Conservation (phyloP, 2,888 invertebrate species). For the Caenorhabditis sp. region DNA sequence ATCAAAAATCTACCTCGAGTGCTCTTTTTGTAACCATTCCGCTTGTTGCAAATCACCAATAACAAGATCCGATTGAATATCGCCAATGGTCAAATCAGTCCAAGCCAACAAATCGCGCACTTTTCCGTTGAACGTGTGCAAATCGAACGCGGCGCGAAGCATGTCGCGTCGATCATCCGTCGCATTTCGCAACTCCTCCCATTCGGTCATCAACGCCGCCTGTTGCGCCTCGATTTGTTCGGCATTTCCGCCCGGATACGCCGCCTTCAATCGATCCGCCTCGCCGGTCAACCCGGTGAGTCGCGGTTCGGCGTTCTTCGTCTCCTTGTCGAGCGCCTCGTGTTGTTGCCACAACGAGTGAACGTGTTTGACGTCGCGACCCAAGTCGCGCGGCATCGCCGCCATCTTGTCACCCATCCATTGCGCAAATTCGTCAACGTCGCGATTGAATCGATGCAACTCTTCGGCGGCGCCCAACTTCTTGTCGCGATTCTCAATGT, state of each 20-base stretch:
- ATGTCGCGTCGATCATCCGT: slow-evolving; percentile 83
- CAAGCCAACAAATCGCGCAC: slow-evolving; percentile 88
- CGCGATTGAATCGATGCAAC: slow-evolving; percentile 94
- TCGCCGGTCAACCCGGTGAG: slow-evolving; percentile 86
- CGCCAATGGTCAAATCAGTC: slow-evolving; percentile 82
- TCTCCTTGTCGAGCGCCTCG: slow-evolving; percentile 90
- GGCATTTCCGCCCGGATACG: slow-evolving; percentile 79
- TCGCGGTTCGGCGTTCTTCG: slow-evolving; percentile 85
- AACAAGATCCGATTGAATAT: slow-evolving; percentile 83
- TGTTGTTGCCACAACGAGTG: slow-evolving; percentile 84
- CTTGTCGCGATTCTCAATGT: slow-evolving; percentile 85
- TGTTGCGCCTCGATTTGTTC: slow-evolving; percentile 87
- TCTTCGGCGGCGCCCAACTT: slow-evolving; percentile 92
- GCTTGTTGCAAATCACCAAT: slow-evolving; percentile 76
- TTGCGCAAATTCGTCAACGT: slow-evolving; percentile 65
- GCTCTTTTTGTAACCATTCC: slow-evolving; percentile 79
- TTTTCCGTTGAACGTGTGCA: slow-evolving; percentile 78
- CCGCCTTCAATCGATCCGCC: slow-evolving; percentile 81
- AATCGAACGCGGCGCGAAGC: slow-evolving; percentile 84
- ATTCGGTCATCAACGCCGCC: slow-evolving; percentile 84
- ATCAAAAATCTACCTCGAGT: slow-evolving; percentile 67
- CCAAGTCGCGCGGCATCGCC: slow-evolving; percentile 81
- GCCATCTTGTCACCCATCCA: slow-evolving; percentile 80
- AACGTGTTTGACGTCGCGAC: slow-evolving; percentile 83
- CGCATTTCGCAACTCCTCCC: slow-evolving; percentile 84